A percentile compares a stretch with the other conserved stretches of the same genome.
phyloP scores from a whole-genome alignment of 2,797 vertebrate species.

The Taeniopygia guttata region DNA sequence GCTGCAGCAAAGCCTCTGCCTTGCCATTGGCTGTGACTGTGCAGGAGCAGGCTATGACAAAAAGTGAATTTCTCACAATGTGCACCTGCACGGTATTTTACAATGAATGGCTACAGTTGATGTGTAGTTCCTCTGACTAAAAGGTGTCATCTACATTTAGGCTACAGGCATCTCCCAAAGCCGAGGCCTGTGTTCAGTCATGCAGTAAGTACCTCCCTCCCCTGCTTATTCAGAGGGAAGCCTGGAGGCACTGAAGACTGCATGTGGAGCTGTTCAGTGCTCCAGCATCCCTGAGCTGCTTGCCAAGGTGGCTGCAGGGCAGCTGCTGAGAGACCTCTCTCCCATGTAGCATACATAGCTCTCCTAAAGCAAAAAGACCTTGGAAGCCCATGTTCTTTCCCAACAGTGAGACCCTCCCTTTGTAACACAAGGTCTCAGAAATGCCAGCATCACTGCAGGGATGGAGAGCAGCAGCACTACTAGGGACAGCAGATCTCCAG shows the following conservation, averaged over 20 bases:
- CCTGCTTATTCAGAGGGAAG: neutral
- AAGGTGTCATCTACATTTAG: slow-evolving; percentile 12
- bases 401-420: neutral
- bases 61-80: neutral
- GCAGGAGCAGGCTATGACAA: neutral
- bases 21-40: accelerated
- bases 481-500: neutral
- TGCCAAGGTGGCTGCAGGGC: neutral
- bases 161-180: slow-evolving; percentile 9
- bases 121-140: neutral
- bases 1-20: neutral
- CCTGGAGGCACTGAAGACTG: neutral
- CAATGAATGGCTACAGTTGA: neutral
- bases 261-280: neutral
- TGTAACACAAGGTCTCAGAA: neutral
- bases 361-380: neutral
- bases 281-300: neutral
- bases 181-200: accelerated
- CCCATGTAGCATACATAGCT: neutral
- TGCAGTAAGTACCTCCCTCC: neutral
- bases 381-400: neutral
- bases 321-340: neutral
- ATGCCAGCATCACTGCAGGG: neutral
- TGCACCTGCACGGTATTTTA: neutral
- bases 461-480: neutral